Percentiles rank a stretch among this genome's conserved stretches.
Evolutionary conservation across 2,888 invertebrate genomes (phyloP).

Genomic region (Sylvicola fuscatus): DNA sequence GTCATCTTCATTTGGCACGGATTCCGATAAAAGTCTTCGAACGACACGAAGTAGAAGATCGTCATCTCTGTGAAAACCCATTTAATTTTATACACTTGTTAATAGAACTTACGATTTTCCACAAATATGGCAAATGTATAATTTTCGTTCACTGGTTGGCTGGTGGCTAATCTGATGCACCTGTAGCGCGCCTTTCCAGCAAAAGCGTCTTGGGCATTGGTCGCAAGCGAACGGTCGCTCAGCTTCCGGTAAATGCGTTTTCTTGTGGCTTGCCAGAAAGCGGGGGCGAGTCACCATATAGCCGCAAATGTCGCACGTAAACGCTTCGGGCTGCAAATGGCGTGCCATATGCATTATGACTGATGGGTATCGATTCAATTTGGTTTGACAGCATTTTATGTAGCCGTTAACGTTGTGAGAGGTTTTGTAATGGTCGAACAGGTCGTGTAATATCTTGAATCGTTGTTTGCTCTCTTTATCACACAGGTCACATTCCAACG

Average conservation of each 20-base stretch:
- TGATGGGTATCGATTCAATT: constrained; percentile 6
- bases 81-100: too few species aligned
- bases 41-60: too few species aligned
- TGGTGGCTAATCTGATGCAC: constrained; percentile 7
- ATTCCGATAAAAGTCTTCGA: too few species aligned
- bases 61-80: too few species aligned
- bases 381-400: constrained; percentile 5
- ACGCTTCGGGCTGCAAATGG: constrained; percentile 8
- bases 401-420: constrained; percentile 5
- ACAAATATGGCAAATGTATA: constrained; percentile 6
- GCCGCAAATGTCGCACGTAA: constrained; percentile 6
- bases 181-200: constrained; percentile 8
- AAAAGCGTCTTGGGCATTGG: constrained; percentile 6
- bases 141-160: constrained; percentile 5
- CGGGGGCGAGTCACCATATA: constrained; percentile 8
- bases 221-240: constrained; percentile 7
- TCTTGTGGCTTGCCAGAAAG: constrained; percentile 6
- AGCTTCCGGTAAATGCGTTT: constrained; percentile 7
- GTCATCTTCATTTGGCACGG: too few species aligned
- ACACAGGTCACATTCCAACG: constrained; percentile 6
- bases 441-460: not conserved
- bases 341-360: constrained; percentile 7
- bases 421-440: constrained; percentile 4
- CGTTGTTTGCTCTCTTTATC: constrained; percentile 2
- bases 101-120: constrained; percentile 5